Base-by-base conservation (phyloP, 2,888 invertebrate genomes). In the Cephus rjabovi region DNA sequence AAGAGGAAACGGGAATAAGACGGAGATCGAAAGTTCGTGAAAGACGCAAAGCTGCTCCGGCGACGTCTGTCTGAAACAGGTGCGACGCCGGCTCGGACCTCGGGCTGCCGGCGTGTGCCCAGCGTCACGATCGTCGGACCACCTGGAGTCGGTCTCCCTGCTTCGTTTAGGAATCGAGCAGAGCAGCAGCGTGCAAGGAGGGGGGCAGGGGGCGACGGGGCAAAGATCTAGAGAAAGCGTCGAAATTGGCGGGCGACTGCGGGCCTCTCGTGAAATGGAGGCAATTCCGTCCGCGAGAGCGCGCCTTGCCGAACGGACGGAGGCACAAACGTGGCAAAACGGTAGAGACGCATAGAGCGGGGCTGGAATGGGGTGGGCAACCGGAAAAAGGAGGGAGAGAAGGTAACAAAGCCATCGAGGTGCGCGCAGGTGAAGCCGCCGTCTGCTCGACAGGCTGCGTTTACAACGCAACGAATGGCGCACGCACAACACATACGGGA, bases 1-100 rank as follows among this genome's bases (percentile, higher is more conserved):
- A 70, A 12, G 4, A 33, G 33, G 4, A 33, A 70, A 12, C 1
- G n/a, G 33, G 9, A 70, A 15, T 1, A 70, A n/a, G 71, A n/a
- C 4, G n/a, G n/a, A 70, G 77, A 77, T 74, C 15, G 15, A 40
- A 40, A 40, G 40, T 40, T 40, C 12, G 15, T 15, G 15, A 15
- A 40, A 15, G 40, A 40, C 4, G 40, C 40, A 6, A 83, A 86
- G 85, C 85, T 83, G 85, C 85, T 84, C 83, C 82, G 79, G 83
- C 85, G 83, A 83, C 83, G 83, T 85, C 85, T 81, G 78, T 35
- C 76, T 73, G 80, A 83, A 86, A 86, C 86, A 86, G 86, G 86
- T 85, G 86, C 85, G 80, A 40, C 74, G 34, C 76, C 40, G 73
- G 74, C 68, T 68, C 35, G 75, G 74, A 78, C 68, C 73, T 80